Base-by-base conservation (phyloP, 2,888 invertebrate genomes). In the Athripsodes cinereus region DNA sequence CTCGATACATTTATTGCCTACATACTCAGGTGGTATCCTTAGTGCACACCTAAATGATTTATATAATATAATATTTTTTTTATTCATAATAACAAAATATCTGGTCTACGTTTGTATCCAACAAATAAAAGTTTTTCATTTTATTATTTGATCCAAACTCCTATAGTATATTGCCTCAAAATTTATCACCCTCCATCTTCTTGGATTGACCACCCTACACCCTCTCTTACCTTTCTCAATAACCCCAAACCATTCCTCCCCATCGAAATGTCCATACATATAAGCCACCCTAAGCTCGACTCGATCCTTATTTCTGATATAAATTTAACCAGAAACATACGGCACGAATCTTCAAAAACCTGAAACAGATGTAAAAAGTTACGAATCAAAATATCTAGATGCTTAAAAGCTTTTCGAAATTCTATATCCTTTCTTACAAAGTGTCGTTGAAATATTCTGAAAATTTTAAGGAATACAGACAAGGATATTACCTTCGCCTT, bases 91-190 rank as follows among this genome's bases (percentile, higher is more conserved):
- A n/a, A n/a, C n/a, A n/a, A n/a, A n/a, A n/a, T n/a, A 20, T 21
- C n/a, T 40, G 49, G 40, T 50, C 35, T 55, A 50, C 72, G 49
- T 71, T 74, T 75, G 75, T 75, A 73, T 71, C 70, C 8, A 54
- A 49, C 72, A n/a, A n/a, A n/a, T n/a, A n/a, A 71, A 72, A 72
- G 70, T 55, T 71, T 75, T 74, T n/a, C n/a, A n/a, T n/a, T n/a
- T n/a, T n/a, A n/a, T 72, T 74, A 72, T 72, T 74, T 75, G 74
- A 75, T 74, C 74, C 74, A 16, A 72, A 76, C 77, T 76, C 77
- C 77, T 77, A 8, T 11, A 8, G 31, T 26, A 10, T 26, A 26
- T 26, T 6, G 26, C 26, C 76, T 76, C 77, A 77, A 77, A 77
- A 76, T 76, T 74, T 73, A 72, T 71, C 66, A 69, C 70, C 72